These are phyloP conservation scores for Cladopsammia gracilis DNA, from an alignment of 64 coral and sea anemone species.

Conservation along the genomic window DNA sequence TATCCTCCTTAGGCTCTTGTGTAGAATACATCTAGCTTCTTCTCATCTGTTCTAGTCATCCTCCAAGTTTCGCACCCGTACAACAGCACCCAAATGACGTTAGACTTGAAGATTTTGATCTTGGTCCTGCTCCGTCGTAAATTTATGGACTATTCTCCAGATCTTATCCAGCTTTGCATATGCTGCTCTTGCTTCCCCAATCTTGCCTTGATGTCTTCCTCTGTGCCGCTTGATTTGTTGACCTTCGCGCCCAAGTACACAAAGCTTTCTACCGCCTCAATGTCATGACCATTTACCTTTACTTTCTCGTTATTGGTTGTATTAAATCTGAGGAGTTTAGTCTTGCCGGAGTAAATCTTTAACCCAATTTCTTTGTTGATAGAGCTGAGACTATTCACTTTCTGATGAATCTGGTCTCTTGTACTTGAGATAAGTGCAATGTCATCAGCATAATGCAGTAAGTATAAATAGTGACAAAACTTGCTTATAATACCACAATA, in stretches of 20 bases:
- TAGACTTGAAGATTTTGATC: constrained; percentile 23
- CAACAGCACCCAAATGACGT: constrained; percentile 22
- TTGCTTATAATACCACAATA: too few species aligned
- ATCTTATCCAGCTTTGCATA: constrained; percentile 12
- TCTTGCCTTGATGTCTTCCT: constrained; percentile 23
- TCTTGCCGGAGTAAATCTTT: too few species aligned
- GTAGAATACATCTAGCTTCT: constrained; percentile 26
- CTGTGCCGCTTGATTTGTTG: constrained; percentile 11
- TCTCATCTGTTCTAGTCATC: not conserved
- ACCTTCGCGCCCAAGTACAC: not conserved
- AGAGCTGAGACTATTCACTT: not conserved
- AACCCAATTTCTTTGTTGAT: too few species aligned
- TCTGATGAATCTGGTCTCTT: constrained; percentile 17
- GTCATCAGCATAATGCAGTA: constrained; percentile 20
- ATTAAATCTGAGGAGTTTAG: too few species aligned
- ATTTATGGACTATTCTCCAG: not conserved
- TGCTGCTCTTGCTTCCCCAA: constrained; percentile 1
- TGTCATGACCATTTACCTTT: too few species aligned
- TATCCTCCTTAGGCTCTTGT: too few species aligned
- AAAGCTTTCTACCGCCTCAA: not conserved
- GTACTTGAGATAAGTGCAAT: constrained; percentile 32
- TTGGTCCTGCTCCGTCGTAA: constrained; percentile 10
- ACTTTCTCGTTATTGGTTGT: too few species aligned
- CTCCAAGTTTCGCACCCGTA: constrained; percentile 54
- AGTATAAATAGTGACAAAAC: too few species aligned